These are phyloP conservation scores for Empis stercorea DNA, from an alignment of 2,888 invertebrate species.

Conservation along the genomic window DNA sequence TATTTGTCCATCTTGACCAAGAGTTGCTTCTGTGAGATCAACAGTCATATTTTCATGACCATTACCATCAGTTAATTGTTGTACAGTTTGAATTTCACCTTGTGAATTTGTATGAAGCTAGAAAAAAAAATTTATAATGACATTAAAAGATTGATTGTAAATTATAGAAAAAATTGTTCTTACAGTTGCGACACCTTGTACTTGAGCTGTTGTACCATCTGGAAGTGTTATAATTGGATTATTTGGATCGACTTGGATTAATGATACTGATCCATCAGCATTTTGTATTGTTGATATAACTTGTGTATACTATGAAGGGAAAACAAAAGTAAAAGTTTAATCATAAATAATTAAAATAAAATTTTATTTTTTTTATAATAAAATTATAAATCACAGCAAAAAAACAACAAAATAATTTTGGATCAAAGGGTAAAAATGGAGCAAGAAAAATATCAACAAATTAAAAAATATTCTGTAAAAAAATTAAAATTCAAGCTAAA, in stretches of 20 bases:
- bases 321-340: constrained; percentile 7
- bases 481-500: no score
- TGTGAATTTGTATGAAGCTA: constrained; percentile 48
- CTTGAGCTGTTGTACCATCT: constrained; percentile 91
- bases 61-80: constrained; percentile 53
- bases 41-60: constrained; percentile 73
- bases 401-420: background rate
- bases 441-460: background rate
- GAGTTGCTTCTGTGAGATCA: constrained; percentile 82
- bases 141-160: background rate
- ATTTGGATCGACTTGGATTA: constrained; percentile 89
- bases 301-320: constrained; percentile 59
- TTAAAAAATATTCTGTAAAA: background rate
- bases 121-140: constrained; percentile 9
- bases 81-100: constrained; percentile 53
- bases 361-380: background rate
- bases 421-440: background rate
- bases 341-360: background rate
- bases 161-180: constrained; percentile 7
- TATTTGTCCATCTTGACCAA: constrained; percentile 87
- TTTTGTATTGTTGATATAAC: constrained; percentile 93
- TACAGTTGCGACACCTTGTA: constrained; percentile 49
- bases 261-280: constrained; percentile 90
- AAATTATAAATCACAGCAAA: background rate
- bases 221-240: constrained; percentile 90